Evolutionary conservation across 2,888 invertebrate genomes (phyloP).

Genomic region (Sisyra terminalis): DNA sequence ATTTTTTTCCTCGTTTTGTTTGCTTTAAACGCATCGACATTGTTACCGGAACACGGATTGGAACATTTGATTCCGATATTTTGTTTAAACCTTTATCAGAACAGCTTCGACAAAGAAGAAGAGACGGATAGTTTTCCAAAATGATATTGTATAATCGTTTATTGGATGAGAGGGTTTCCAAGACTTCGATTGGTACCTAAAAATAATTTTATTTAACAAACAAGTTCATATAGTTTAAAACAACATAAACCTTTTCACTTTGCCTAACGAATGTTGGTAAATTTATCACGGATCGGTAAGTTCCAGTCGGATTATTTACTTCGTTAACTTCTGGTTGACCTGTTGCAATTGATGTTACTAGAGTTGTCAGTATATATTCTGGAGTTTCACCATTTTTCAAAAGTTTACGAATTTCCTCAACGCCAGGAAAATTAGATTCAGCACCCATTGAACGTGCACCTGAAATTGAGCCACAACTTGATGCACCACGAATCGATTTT

Average conservation of each 20-base stretch:
- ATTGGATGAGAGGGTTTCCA: slow-evolving; percentile 44
- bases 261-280: slow-evolving; percentile 57
- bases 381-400: slow-evolving; percentile 54
- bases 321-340: slow-evolving; percentile 31
- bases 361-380: slow-evolving; percentile 43
- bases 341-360: slow-evolving; percentile 40
- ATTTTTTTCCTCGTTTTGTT: slow-evolving; percentile 13
- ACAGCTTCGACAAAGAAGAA: slow-evolving; percentile 42
- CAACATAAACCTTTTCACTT: slow-evolving; percentile 40
- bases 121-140: slow-evolving; percentile 53
- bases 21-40: slow-evolving; percentile 45
- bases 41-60: slow-evolving; percentile 35
- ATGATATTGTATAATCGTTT: slow-evolving; percentile 51
- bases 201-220: slow-evolving; percentile 15
- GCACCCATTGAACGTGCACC: slow-evolving; percentile 26
- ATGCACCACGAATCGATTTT: slow-evolving; percentile 34
- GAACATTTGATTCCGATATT: slow-evolving; percentile 22
- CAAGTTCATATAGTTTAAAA: neutral
- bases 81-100: slow-evolving; percentile 42
- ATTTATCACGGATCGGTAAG: slow-evolving; percentile 48
- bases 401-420: slow-evolving; percentile 47
- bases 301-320: slow-evolving; percentile 25
- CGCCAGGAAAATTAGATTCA: slow-evolving; percentile 41
- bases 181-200: slow-evolving; percentile 44
- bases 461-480: slow-evolving; percentile 32